These are phyloP conservation scores for Drosophila mojavensis DNA, from an alignment of 1,140 invertebrate species.

Conservation along the genomic window DNA sequence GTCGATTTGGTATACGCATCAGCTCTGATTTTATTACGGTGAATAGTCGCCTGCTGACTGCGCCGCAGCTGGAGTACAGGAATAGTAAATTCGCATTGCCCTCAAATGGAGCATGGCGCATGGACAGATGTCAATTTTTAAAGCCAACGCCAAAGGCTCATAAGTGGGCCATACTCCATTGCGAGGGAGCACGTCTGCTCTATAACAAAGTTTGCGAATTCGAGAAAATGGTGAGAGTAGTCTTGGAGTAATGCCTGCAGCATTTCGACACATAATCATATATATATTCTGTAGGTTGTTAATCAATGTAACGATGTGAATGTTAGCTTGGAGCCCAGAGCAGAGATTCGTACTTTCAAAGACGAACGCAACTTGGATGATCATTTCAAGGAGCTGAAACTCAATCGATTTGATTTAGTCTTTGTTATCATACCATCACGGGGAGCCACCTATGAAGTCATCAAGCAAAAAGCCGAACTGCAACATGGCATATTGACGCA, in stretches of 20 bases:
- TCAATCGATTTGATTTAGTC: constrained; percentile 43
- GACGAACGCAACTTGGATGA: constrained; percentile 46
- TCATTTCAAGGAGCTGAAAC: constrained; percentile 52
- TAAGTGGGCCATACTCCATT: constrained; percentile 69
- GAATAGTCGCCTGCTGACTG: constrained; percentile 85
- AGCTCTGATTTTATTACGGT: constrained; percentile 85
- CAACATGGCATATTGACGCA: constrained; percentile 91
- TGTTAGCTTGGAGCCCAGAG: constrained; percentile 29
- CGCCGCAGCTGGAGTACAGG: constrained; percentile 86
- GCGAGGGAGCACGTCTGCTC: neutral
- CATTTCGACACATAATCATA: neutral
- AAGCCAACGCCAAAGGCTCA: constrained; percentile 40
- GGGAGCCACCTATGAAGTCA: constrained; percentile 84
- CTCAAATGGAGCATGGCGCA: constrained; percentile 65
- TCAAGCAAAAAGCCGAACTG: constrained; percentile 92
- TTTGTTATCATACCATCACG: constrained; percentile 86
- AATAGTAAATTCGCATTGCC: constrained; percentile 24
- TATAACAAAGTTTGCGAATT: constrained; percentile 33
- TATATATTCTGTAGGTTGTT: constrained; percentile 4
- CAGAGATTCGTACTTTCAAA: constrained; percentile 38
- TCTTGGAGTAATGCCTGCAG: neutral
- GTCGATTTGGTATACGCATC: constrained; percentile 87
- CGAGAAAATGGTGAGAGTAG: constrained; percentile 19
- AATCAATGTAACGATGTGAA: constrained; percentile 13
- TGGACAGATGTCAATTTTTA: constrained; percentile 43